These are phyloP conservation scores for Ornithoptera priamus DNA, from an alignment of 2,888 invertebrate genomes.

Conservation along the genomic window DNA sequence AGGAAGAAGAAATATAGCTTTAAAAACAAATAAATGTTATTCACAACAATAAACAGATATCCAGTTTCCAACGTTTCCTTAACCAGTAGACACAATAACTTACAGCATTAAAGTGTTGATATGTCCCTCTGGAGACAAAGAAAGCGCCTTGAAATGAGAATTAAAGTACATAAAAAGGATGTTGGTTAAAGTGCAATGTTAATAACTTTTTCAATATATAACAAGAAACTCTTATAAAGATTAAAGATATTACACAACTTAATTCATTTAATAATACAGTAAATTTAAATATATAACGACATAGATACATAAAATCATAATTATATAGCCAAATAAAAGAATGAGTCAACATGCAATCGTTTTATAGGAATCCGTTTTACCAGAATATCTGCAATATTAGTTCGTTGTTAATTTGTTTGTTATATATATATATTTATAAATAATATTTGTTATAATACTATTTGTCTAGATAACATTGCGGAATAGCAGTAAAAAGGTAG, in stretches of 20 bases:
- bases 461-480: too few relatives aligned
- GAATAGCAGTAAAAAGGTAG: too few relatives aligned
- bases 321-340: too few relatives aligned
- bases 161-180: not conserved
- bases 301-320: not conserved
- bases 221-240: not conserved
- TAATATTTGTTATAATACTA: too few relatives aligned
- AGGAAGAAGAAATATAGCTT: slow-evolving; percentile 8
- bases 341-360: too few relatives aligned
- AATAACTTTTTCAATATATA: not conserved
- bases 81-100: slow-evolving; percentile 26
- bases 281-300: not conserved
- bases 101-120: slow-evolving; percentile 6
- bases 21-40: slow-evolving; percentile 19
- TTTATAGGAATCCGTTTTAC: too few relatives aligned
- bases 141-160: not conserved
- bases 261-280: not conserved
- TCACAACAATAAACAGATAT: slow-evolving; percentile 18
- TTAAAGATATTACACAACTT: not conserved
- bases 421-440: too few relatives aligned
- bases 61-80: slow-evolving; percentile 23
- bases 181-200: not conserved
- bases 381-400: too few relatives aligned
- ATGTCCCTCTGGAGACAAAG: slow-evolving; percentile 15
- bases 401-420: too few relatives aligned